A percentile compares a stretch with the other conserved stretches of the same genome.
Evolutionary conservation across 2,797 vertebrate species (phyloP).

Genomic region (Lacerta bilineata): DNA sequence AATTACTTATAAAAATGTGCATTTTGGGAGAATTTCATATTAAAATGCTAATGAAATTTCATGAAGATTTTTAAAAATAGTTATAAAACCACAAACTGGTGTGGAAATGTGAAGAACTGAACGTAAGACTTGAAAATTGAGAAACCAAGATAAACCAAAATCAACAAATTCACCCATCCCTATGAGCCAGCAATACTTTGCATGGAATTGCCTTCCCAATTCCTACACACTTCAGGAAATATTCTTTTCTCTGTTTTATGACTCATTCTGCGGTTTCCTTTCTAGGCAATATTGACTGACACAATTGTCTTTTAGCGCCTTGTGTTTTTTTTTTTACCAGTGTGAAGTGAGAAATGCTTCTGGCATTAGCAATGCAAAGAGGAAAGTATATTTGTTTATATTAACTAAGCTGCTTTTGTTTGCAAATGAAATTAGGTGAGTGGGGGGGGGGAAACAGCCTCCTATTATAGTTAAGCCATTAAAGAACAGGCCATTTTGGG

Average conservation of each 20-base stretch:
- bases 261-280: background rate
- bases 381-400: slow-evolving; percentile 58
- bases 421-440: slow-evolving; percentile 45
- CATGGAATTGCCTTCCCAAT: slow-evolving; percentile 22
- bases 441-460: background rate
- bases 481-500: slow-evolving; percentile 40
- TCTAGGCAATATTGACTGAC: slow-evolving; percentile 29
- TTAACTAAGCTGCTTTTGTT: slow-evolving; percentile 48
- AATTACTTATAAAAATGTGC: no score
- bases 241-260: slow-evolving; percentile 29
- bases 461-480: slow-evolving; percentile 49
- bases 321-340: background rate
- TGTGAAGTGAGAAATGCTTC: slow-evolving; percentile 50
- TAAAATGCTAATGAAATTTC: no score
- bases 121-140: no score
- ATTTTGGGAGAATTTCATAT: no score
- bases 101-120: no score
- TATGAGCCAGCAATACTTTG: background rate
- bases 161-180: background rate
- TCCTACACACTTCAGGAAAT: slow-evolving; percentile 32
- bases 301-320: background rate
- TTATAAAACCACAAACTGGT: no score
- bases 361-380: slow-evolving; percentile 36
- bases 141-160: no score
- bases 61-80: no score